phyloP scores from a whole-genome alignment of 2,888 invertebrate species.

The Andrena haemorrhoa region DNA sequence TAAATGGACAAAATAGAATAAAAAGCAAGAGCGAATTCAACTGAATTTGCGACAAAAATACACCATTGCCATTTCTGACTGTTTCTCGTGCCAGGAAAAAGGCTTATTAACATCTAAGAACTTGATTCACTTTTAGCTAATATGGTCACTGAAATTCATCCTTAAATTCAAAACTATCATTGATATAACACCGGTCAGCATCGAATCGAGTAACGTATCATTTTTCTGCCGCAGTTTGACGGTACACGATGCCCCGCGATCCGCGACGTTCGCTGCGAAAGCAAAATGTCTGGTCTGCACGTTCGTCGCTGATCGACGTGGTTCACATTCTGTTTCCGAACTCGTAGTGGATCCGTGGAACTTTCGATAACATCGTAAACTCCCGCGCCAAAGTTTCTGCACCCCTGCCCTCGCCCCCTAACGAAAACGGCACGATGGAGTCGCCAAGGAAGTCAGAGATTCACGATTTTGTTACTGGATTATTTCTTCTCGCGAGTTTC shows the following conservation, averaged over 20 bases:
- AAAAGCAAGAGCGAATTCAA: no score
- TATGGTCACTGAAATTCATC: no score
- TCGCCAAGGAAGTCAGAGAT: conserved; percentile 62
- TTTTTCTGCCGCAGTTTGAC: neutral
- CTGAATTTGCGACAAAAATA: no score
- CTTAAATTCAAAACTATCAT: neutral
- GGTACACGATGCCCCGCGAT: neutral
- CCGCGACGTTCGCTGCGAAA: conserved; percentile 7
- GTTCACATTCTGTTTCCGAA: conserved; percentile 61
- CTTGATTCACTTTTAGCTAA: no score
- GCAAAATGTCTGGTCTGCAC: conserved; percentile 41
- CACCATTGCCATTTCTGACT: no score
- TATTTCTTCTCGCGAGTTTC: conserved; percentile 64
- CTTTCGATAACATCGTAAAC: conserved; percentile 70
- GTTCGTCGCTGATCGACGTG: conserved; percentile 63
- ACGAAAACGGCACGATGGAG: conserved; percentile 52
- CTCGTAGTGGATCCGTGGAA: conserved; percentile 59
- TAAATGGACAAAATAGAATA: no score
- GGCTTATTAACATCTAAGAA: no score
- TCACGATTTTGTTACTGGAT: conserved; percentile 69
- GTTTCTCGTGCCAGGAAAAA: no score
- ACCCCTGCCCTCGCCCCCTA: neutral
- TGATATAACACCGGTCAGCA: neutral
- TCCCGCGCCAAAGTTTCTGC: conserved; percentile 61
- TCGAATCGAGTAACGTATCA: neutral